Base-by-base conservation (phyloP, 1,140 invertebrate genomes). In the Sarcophaga bullata region DNA sequence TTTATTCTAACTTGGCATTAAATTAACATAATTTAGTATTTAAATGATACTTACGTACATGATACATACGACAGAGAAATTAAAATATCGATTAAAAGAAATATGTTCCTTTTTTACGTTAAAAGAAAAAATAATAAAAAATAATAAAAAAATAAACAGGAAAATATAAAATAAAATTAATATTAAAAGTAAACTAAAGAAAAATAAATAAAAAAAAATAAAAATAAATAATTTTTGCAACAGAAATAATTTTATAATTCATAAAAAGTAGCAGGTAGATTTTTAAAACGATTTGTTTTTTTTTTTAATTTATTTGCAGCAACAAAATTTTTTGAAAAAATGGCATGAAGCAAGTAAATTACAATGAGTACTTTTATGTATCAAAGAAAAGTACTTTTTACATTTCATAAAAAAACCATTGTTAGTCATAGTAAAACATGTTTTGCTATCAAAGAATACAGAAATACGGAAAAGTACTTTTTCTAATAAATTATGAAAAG, bases 21-120 rank as follows among this genome's bases (percentile, higher is more conserved):
- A 47, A 68, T 62, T 19, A 73, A 73, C 54, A 81, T 58, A 62
- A 72, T 81, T 49, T 48, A 52, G 8, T 47, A 80, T n/a, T 11
- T 25, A 52, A 80, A 15, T 19, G 54, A 80, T 73, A 47, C 11
- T 13, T 19, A 37, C 25, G 25, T 37, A 37, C 25, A n/a, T 2
- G n/a, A 73, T 58, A 58, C 52, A 58, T 58, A 58, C 15, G 54
- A 47, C 6, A 73, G 72, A 73, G 72, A n/a, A 82, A 82, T 54
- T 75, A 50, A 75, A 52, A 75, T 75, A 37, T 54, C 9, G 4
- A 87, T 88, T 87, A 86, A 84, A 86, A 87, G 85, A 84, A 86
- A 87, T 88, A 88, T 88, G 87, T 88, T 88, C 87, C 87, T 88
- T 88, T n/a, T 88, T 88, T 86, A 88, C 85, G 87, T 88, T 88